phyloP scores from a whole-genome alignment of 2,797 vertebrate species.

The Aulostomus chinensis region DNA sequence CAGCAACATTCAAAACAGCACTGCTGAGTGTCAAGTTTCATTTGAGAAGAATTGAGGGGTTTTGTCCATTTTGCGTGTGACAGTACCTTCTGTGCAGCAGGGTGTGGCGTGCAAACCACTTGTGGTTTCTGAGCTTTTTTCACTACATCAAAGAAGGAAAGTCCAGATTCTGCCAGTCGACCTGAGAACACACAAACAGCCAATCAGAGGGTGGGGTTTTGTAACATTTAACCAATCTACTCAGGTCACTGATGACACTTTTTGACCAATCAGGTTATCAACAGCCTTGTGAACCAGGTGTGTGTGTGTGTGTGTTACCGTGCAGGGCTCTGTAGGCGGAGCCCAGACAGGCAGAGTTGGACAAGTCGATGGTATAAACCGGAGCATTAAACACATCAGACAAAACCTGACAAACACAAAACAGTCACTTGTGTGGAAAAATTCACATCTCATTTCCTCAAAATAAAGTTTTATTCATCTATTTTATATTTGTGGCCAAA shows the following conservation, averaged over 20 bases:
- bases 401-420: slow-evolving; percentile 80
- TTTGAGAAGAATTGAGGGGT: not conserved
- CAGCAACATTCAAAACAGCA: too few relatives aligned
- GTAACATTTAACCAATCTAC: too few relatives aligned
- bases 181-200: slow-evolving; percentile 68
- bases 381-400: slow-evolving; percentile 90
- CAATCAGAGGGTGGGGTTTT: slow-evolving; percentile 17
- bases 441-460: too few relatives aligned
- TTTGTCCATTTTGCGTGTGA: not conserved
- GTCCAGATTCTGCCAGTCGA: slow-evolving; percentile 68
- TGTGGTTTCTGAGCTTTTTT: slow-evolving; percentile 78
- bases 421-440: too few relatives aligned
- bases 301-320: slow-evolving; percentile 67
- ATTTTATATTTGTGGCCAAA: too few relatives aligned
- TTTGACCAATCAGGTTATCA: too few relatives aligned
- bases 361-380: slow-evolving; percentile 88
- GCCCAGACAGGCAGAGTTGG: slow-evolving; percentile 91
- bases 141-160: slow-evolving; percentile 81
- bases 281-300: too few relatives aligned
- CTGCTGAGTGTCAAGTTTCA: not conserved
- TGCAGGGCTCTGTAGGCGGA: slow-evolving; percentile 91
- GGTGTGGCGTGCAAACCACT: slow-evolving; percentile 76
- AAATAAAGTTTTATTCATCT: too few relatives aligned
- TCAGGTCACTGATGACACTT: too few relatives aligned
- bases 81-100: slow-evolving; percentile 80